These are phyloP conservation scores for Hylia prasina DNA, from an alignment of 2,113 vertebrate genomes.

Conservation along the genomic window DNA sequence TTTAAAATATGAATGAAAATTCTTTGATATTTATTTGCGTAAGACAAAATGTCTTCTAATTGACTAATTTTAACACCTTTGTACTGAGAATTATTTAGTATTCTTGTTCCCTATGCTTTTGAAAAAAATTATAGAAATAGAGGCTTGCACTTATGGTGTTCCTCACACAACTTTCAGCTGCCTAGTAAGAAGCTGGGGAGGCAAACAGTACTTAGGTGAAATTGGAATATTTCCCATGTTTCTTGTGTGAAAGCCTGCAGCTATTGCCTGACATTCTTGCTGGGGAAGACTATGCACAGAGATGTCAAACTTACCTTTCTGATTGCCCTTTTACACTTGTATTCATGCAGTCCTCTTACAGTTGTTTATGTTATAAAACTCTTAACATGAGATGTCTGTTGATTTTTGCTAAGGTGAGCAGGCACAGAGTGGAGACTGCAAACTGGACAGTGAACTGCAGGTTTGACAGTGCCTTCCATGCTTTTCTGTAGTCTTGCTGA, in stretches of 20 bases:
- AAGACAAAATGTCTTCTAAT: constrained; percentile 57
- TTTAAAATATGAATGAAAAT: constrained; percentile 69
- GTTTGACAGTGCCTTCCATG: not conserved
- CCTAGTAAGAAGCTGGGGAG: not conserved
- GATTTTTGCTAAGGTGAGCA: not conserved
- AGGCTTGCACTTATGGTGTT: not conserved
- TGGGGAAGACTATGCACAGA: not conserved
- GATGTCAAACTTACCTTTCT: not conserved
- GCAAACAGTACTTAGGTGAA: not conserved
- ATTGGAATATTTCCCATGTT: not conserved
- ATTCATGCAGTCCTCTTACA: not conserved
- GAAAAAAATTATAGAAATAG: not conserved
- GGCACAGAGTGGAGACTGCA: not conserved
- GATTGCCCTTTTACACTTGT: not conserved
- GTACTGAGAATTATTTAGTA: constrained; percentile 9
- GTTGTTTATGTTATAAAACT: not conserved
- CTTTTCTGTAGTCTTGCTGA: not conserved
- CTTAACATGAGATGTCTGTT: not conserved
- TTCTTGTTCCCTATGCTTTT: not conserved
- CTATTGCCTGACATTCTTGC: not conserved
- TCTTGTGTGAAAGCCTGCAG: not conserved
- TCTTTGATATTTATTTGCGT: constrained; percentile 63
- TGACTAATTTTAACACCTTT: constrained; percentile 64
- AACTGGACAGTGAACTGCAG: not conserved
- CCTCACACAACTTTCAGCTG: not conserved